Percentiles rank a stretch among this genome's conserved stretches.
phyloP scores from a whole-genome alignment of 2,113 vertebrate genomes.

The Connochaetes taurinus region DNA sequence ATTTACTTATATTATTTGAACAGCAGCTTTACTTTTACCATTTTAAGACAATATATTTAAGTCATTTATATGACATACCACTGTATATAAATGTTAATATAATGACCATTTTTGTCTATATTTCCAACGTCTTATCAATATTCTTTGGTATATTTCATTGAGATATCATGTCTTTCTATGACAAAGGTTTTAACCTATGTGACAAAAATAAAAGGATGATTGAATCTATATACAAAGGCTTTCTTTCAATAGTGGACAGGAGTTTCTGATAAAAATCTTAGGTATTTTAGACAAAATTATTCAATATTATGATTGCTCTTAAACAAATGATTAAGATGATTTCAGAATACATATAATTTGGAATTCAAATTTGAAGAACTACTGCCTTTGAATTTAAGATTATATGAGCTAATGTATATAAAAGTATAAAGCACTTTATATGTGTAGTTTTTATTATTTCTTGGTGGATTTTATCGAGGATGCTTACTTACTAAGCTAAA shows the following conservation, averaged over 20 bases:
- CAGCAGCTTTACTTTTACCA: neutral
- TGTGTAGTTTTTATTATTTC: neutral
- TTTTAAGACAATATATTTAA: neutral
- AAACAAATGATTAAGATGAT: neutral
- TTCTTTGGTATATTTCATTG: neutral
- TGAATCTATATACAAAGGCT: neutral
- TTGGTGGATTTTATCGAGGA: neutral
- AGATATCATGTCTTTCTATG: neutral
- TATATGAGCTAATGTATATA: neutral
- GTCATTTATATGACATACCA: neutral
- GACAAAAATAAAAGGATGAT: neutral
- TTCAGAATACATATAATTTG: neutral
- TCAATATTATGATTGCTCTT: neutral
- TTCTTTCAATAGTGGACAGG: neutral
- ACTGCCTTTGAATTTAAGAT: neutral
- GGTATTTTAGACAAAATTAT: neutral
- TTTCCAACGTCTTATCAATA: neutral
- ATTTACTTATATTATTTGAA: neutral
- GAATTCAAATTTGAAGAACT: neutral
- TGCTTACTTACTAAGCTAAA: neutral
- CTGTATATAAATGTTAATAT: neutral
- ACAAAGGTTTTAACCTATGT: neutral
- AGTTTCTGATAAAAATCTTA: neutral
- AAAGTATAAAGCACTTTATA: neutral
- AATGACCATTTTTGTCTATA: neutral